Conservation (phyloP, 2,888 invertebrate species). For the Philonicus albiceps region DNA sequence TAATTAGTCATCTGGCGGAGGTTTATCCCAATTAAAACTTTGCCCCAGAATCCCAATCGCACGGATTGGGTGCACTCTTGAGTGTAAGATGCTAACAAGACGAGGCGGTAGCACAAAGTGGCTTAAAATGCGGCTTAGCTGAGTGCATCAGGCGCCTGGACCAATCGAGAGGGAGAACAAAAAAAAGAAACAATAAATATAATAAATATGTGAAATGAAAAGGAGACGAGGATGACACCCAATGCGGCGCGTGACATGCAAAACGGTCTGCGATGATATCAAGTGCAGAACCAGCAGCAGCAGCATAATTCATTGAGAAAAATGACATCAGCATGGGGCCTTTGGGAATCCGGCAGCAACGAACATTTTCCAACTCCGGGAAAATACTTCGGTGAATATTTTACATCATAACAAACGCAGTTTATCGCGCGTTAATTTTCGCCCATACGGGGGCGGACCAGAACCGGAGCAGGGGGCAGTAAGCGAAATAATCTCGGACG, state of each 20-base stretch:
- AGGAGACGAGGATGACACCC: neutral
- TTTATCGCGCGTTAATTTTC: slow-evolving; percentile 30
- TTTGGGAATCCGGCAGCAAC: neutral
- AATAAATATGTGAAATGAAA: neutral
- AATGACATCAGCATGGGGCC: neutral
- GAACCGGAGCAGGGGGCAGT: neutral
- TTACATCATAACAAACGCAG: slow-evolving; percentile 24
- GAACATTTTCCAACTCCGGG: neutral
- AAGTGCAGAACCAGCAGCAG: neutral
- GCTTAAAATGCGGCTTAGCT: neutral
- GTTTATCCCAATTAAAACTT: neutral
- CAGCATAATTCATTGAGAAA: neutral
- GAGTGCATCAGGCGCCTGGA: neutral
- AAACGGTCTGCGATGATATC: neutral
- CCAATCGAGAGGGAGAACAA: neutral
- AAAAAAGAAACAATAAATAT: neutral
- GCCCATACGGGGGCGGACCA: no score
- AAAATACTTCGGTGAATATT: neutral
- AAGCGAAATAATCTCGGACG: neutral
- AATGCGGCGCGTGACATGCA: neutral
- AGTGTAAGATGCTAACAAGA: neutral
- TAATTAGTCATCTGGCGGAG: slow-evolving; percentile 4
- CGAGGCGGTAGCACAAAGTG: neutral
- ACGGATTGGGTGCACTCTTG: neutral
- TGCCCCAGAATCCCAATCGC: neutral